Evolutionary conservation across 1,140 invertebrate species (phyloP), one percentile per base, ranked within the genome.

Genomic region (Aphaenogaster ashmeadi): DNA sequence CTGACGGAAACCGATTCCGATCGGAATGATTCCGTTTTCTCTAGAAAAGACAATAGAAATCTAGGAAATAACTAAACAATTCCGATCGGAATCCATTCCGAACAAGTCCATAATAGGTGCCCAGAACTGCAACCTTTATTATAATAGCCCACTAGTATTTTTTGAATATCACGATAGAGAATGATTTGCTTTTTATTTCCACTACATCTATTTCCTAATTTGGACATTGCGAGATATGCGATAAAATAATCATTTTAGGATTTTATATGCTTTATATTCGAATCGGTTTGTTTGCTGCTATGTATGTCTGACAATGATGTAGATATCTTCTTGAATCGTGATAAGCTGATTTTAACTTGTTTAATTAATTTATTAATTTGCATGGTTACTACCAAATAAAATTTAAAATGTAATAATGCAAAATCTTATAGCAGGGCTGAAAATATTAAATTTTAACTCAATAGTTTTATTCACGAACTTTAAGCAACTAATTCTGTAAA

Each of bases 311-410:
- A 83, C 58, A n/a, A 54, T 52, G 27, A 38, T 41, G 50, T 50
- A 54, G 0, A 36, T 66, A 64, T 64, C 33, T 38, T 38, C 36
- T 2, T 66, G 3, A 64, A 64, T 64, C 27, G 27, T 27, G 15
- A 15, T 64, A 38, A 36, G 18, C 13, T 62, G 13, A 66, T 66
- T 66, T 66, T 66, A 66, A 38, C 38, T 36, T 33, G 15, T 62
- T 62, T 6, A 62, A 33, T 66, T 66, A 66, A 66, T n/a, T 66
- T 64, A 38, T 15, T 66, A n/a, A 66, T 44, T 67, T 66, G 62
- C 27, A 58, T 44, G 11, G 8, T 78, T 11, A 44, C 6, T 2
- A 18, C 44, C 6, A 41, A 58, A 33, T 47, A 47, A 79, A 50
- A 64, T 50, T 79, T 27, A n/a, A 8, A 21, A 62, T 36, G 5